Evolutionary conservation across 2,888 invertebrate species (phyloP), one percentile per base, ranked within the genome.

Genomic region (Drosophila phalerata): DNA sequence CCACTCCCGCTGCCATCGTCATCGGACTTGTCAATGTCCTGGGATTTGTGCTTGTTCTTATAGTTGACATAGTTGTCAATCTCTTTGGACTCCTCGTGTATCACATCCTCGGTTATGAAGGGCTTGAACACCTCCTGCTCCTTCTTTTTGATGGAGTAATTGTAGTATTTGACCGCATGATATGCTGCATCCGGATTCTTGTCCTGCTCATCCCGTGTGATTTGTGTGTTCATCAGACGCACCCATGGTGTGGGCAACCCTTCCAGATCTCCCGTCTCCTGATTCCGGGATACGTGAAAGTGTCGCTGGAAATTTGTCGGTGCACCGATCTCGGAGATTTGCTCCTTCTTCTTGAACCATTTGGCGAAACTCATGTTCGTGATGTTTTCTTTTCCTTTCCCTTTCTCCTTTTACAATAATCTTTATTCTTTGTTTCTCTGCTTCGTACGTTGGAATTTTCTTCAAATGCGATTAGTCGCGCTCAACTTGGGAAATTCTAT

Each of bases 151-250:
- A 97, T 96, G 10, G 96, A 96, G 93, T 97, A 97, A 91, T 97
- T 97, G 91, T 97, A 98, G 91, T 96, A 97, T 89, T 97, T 97
- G 57, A 98, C 95, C 28, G 98, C 98, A 90, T 97, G 97, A 62
- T 97, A 95, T 1, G 97, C 97, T 38, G 98, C 98, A 86, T 96
- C 95, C 3, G 98, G 98, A 93, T 98, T 97, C 86, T 97, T 95
- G 91, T 96, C 95, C 92, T 98, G 97, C 91, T 98, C 98, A 42
- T 96, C 96, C 84, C 96, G 95, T 38, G 97, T 96, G 77, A 98
- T 97, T 91, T 97, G 96, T 15, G 96, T 95, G 88, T 97, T 95
- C 79, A 98, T 94, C 57, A 97, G 94, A 52, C 95, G 93, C 64
- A 95, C 93, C 98, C 98, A 98, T 30, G 97, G 94, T 34, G 95